Evolutionary conservation across 2,113 vertebrate species (phyloP), one percentile per base, ranked within the genome.

Genomic region (Stomatorhinus ivindoensis): DNA sequence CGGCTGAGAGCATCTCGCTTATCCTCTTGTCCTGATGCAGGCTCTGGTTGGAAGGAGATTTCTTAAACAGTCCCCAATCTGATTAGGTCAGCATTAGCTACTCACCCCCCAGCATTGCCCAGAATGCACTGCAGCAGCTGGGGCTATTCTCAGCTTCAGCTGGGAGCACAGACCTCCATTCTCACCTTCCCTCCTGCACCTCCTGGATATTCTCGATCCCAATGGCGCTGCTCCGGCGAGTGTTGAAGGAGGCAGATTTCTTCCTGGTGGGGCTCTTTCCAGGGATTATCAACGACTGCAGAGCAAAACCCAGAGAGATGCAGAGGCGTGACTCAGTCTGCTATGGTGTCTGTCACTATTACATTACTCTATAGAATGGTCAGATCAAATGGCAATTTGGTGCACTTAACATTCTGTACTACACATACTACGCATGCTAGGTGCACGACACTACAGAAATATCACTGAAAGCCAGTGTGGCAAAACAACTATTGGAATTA

Each of bases 131-230:
- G 44, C 47, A 13, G 83, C 44, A n/a, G 19, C 6, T 42, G 35
- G 6, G 3, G 10, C 21, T 31, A n/a, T 42, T 8, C 86, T 58
- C 86, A 55, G 48, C 86, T 58, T 19, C 82, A n/a, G 39, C 24
- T 2, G 47, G 24, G 46, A 46, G 0, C 83, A n/a, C 24, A 11
- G 8, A 0, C 27, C 2, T 39, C n/a, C 76, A 53, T n/a, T 89
- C 97, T 94, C 94, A 98, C 97, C 97, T 97, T 93, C 97, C 97
- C 94, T 98, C 97, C 93, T 97, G 98, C 51, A 98, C 98, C 92
- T 99, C 98, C 95, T 99, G 98, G 89, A 99, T 99, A 94, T 99
- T 99, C 94, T 99, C 98, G 0, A 99, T 99, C 86, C 98, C 98
- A 0, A 99, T 99, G 89, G 98, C 98, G 0, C 98, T 98, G 94